Percentiles rank a stretch among this genome's conserved stretches.
Evolutionary conservation across 2,113 vertebrate species (phyloP).

Genomic region (Bathybates hornii): DNA sequence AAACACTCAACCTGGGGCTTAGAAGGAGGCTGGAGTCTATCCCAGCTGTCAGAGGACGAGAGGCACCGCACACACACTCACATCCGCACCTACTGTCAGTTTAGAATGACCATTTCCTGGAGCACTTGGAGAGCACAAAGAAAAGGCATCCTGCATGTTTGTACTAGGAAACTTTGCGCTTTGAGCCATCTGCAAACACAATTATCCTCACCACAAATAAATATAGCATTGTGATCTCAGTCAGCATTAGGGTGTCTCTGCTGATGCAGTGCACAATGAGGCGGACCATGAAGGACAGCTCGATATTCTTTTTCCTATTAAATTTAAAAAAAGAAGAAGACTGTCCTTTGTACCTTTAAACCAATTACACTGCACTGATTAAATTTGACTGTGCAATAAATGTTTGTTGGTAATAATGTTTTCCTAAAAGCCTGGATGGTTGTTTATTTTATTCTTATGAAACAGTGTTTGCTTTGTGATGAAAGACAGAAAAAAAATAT

Average conservation of each 20-base stretch:
- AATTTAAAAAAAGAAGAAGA: fast-evolving
- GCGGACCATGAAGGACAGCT: not conserved
- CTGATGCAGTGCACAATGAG: not conserved
- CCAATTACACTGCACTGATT: not conserved
- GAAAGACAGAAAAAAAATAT: not conserved
- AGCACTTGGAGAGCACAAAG: not conserved
- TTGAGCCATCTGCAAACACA: not conserved
- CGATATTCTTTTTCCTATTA: not conserved
- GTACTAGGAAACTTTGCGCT: not conserved
- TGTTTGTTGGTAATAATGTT: not conserved
- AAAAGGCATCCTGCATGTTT: not conserved
- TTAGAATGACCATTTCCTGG: not conserved
- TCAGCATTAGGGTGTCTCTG: not conserved
- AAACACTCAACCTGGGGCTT: not conserved
- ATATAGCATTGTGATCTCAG: not conserved
- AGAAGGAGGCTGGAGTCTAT: not conserved
- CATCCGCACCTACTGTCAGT: not conserved
- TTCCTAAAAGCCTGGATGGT: not conserved
- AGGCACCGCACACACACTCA: not conserved
- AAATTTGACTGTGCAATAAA: not conserved
- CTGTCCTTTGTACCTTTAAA: not conserved
- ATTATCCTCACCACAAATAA: not conserved
- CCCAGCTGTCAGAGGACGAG: not conserved
- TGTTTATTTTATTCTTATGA: not conserved
- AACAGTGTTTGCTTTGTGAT: not conserved